Base-by-base conservation (phyloP, 2,888 invertebrate genomes). In the Abrostola triplasia region DNA sequence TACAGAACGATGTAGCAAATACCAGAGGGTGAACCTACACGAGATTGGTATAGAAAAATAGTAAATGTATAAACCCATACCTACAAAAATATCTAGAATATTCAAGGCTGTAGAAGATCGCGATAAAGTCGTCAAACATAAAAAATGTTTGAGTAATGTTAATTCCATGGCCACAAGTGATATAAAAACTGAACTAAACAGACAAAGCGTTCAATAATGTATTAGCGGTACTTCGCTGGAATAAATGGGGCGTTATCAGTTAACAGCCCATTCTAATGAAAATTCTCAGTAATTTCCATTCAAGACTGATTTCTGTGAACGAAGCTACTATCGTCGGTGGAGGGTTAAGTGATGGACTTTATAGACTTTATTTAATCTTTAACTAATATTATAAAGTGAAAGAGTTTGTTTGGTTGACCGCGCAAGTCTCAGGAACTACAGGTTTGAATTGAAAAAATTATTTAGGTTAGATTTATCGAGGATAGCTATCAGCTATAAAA, bases 271-370 rank as follows among this genome's bases (percentile, higher is more conserved):
- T 74, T 80, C 75, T 83, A 85, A 85, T 84, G 83, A 84, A 84
- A 84, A 80, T 76, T 81, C 81, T 80, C 67, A 75, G 82, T 80
- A 80, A 82, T 83, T 81, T 75, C 75, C 70, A 81, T 79, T 74
- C 69, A 68, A 81, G 82, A 83, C 81, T 76, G 83, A 84, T 83
- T 83, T 81, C 79, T 78, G 73, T 53, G 60, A 79, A 76, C 79
- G 73, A 60, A 76, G 73, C 60, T 80, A 78, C 69, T 73, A 72
- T 64, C 76, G 67, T 48, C 57, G 48, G 24, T 5, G 5, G 0
- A 12, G 77, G 79, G 12, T 0, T 47, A 80, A 84, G 72, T 60
- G 6, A 71, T 24, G 61, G 67, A 59, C 49, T 49, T 49, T 24
- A 6, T 36, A 24, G 36, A 35, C 13, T 49, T 24, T 49, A 11